Base-by-base conservation (phyloP, 2,797 vertebrate genomes). In the Malacoctenus gilli region DNA sequence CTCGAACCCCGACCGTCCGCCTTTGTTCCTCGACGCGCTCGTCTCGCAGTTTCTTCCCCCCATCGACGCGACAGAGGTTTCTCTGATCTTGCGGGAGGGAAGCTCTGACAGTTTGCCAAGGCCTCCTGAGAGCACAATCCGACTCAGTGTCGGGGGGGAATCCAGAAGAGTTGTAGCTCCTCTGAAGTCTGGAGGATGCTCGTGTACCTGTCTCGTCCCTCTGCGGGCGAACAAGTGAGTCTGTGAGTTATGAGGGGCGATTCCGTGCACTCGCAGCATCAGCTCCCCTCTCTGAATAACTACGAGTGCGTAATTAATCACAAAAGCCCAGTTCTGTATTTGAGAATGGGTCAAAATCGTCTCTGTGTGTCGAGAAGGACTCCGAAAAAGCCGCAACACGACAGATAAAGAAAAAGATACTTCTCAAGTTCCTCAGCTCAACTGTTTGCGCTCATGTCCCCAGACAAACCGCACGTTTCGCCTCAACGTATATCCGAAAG, bases 111-210 rank as follows among this genome's bases (percentile, higher is more conserved):
- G 53, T 6, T 42, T 0, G 3, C 28, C 8, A 9, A 43, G 40
- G 32, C 37, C 51, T 55, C 39, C 40, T 35, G 8, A 21, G 12
- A 48, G 46, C 34, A 52, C 59, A 71, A 68, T 64, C 64, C 59
- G 43, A 52, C 62, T 77, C 59, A 65, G 61, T 68, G 72, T 70
- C 65, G 57, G n/a, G n/a, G 16, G 40, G 6, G 51, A 64, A 69
- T 61, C 73, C 72, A 1, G 3, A 64, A 59, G 63, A 67, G 37
- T 47, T 8, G 40, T 2, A 31, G 41, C 21, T 47, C 32, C 8
- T 59, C 48, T 58, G 37, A 62, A 65, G 46, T 60, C 62, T 59
- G 11, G 12, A 8, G 23, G 18, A 18, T 30, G n/a, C 8, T 42
- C 51, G 14, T 34, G 25, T 62, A 69, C 60, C 60, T 72, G 58